Evolutionary conservation across 2,113 vertebrate genomes (phyloP).

Genomic region (Vombatus ursinus): DNA sequence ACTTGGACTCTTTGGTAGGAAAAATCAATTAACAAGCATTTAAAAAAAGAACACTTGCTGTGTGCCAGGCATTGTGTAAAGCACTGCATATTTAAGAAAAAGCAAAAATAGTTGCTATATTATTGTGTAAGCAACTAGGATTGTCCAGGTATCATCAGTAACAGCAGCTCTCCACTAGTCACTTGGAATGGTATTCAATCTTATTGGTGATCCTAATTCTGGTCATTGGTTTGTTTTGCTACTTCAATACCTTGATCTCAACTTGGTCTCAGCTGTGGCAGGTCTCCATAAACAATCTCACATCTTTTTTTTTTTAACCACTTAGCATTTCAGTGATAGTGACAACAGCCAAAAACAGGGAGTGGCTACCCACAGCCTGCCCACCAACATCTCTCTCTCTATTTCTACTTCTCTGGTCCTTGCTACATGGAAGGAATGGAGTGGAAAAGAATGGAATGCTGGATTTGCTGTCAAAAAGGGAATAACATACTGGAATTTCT

Average conservation of each 20-base stretch:
- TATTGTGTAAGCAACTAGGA: not conserved
- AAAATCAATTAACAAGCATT: not conserved
- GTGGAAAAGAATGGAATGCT: no score
- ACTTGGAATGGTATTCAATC: not conserved
- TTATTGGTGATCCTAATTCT: not conserved
- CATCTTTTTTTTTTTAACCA: no score
- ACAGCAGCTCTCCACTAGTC: not conserved
- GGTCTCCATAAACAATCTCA: not conserved
- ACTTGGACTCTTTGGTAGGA: not conserved
- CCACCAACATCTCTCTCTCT: no score
- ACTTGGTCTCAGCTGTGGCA: not conserved
- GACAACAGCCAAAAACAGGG: no score
- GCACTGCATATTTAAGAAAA: not conserved
- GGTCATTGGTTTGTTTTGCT: not conserved
- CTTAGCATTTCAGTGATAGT: no score
- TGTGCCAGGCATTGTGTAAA: not conserved
- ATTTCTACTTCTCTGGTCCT: no score
- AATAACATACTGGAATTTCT: not conserved
- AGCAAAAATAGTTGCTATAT: not conserved
- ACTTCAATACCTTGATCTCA: not conserved
- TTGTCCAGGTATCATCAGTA: not conserved
- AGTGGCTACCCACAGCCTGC: no score
- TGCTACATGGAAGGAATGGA: no score
- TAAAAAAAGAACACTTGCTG: not conserved
- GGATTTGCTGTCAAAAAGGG: no score